Evolutionary conservation across 2,113 vertebrate genomes (phyloP).

Genomic region (Rhabdomys dilectus): DNA sequence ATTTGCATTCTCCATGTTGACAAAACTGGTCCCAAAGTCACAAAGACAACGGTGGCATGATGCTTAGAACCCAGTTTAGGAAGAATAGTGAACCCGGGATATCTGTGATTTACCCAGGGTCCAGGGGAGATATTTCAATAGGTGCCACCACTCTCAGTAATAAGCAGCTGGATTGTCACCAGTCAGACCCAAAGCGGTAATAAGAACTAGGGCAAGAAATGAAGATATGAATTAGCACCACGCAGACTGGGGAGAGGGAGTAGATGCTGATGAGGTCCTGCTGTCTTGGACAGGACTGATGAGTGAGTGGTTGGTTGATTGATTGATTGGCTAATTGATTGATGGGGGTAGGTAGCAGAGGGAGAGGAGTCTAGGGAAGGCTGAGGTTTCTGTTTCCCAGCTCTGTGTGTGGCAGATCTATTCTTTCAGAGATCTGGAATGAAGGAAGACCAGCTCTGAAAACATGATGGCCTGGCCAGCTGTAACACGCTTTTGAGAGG

Average conservation of each 20-base stretch:
- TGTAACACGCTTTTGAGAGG: background rate
- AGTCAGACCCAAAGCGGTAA: background rate
- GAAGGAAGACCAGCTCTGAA: conserved; percentile 40
- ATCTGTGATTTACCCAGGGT: background rate
- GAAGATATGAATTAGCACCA: background rate
- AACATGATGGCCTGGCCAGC: background rate
- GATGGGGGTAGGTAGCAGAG: background rate
- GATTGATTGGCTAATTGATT: background rate
- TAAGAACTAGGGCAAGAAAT: background rate
- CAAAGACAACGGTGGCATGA: background rate
- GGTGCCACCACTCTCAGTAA: background rate
- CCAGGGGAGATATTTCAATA: conserved; percentile 30
- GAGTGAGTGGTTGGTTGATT: background rate
- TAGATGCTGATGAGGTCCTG: background rate
- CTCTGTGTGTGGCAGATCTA: conserved; percentile 1
- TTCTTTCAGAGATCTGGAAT: conserved; percentile 60
- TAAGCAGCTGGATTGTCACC: background rate
- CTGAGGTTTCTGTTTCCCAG: background rate
- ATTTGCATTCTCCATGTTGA: background rate
- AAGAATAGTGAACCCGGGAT: background rate
- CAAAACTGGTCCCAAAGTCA: background rate
- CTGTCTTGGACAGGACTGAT: background rate
- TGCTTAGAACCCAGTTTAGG: background rate
- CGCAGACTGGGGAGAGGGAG: background rate
- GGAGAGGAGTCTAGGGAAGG: background rate